A percentile compares a stretch with the other conserved stretches of the same genome.
phyloP scores from a whole-genome alignment of 2,113 vertebrate species.

The Hydrochoerus hydrochaeris region DNA sequence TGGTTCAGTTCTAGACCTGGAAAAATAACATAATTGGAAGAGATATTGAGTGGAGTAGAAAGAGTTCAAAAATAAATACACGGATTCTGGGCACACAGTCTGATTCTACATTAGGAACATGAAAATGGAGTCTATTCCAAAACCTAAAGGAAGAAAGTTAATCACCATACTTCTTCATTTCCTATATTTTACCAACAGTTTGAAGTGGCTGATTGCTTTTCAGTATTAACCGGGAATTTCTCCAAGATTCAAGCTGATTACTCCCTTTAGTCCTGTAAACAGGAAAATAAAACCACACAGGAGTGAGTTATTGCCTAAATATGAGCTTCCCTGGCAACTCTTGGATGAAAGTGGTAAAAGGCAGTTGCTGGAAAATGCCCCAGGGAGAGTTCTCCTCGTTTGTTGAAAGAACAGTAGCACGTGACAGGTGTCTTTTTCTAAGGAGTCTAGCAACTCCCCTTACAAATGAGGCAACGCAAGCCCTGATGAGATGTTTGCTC shows the following conservation, averaged over 20 bases:
- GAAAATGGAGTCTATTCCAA: background rate
- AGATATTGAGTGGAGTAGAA: background rate
- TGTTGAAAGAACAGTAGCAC: constrained; percentile 77
- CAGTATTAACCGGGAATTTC: constrained; percentile 51
- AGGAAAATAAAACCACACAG: constrained; percentile 57
- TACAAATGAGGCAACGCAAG: constrained; percentile 85
- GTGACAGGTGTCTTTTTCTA: constrained; percentile 85
- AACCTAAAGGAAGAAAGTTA: constrained; percentile 10
- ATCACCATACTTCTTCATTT: background rate
- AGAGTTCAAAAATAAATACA: background rate
- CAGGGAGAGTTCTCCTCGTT: constrained; percentile 74
- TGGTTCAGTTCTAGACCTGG: background rate
- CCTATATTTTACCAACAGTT: background rate
- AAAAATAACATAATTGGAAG: constrained; percentile 32
- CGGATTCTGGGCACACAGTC: background rate
- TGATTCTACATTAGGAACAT: background rate
- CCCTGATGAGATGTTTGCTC: constrained; percentile 85
- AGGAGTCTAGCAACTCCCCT: constrained; percentile 85
- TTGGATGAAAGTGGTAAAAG: constrained; percentile 33
- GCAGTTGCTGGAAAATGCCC: constrained; percentile 51
- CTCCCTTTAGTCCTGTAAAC: constrained; percentile 59
- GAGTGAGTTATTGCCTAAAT: constrained; percentile 31
- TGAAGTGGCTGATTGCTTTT: constrained; percentile 16
- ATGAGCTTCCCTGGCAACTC: constrained; percentile 19
- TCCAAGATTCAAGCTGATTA: constrained; percentile 65